A percentile compares a stretch with the other conserved stretches of the same genome.
Evolutionary conservation across 2,113 vertebrate genomes (phyloP).

Genomic region (Morphnarchus princeps): DNA sequence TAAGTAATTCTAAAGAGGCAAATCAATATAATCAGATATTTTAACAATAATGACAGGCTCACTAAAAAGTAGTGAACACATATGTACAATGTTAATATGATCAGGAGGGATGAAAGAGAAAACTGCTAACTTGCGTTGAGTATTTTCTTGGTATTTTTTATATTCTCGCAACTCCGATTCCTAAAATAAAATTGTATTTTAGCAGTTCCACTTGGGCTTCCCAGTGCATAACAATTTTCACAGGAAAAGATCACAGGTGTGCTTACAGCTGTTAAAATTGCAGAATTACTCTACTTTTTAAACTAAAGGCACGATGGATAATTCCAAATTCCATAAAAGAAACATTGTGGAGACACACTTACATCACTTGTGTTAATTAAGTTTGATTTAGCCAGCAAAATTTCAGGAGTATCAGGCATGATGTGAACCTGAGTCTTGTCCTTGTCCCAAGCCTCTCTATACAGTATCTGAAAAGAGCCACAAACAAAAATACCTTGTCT

Average conservation of each 20-base stretch:
- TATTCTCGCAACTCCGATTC: not conserved
- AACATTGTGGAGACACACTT: not conserved
- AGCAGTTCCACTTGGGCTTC: not conserved
- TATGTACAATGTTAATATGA: not conserved
- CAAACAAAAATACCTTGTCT: not conserved
- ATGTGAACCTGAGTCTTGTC: conserved; percentile 80
- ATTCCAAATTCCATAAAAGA: not conserved
- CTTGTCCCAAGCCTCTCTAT: conserved; percentile 80
- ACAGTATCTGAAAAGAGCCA: conserved; percentile 69
- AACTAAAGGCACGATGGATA: not conserved
- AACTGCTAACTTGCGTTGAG: not conserved
- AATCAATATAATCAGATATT: not conserved
- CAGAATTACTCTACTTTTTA: not conserved
- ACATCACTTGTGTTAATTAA: conserved; percentile 85
- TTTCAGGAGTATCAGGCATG: conserved; percentile 82
- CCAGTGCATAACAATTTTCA: not conserved
- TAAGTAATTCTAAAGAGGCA: not conserved
- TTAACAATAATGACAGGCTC: not conserved
- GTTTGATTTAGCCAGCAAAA: conserved; percentile 80
- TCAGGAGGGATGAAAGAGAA: not conserved
- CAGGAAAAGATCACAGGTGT: not conserved
- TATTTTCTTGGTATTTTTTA: not conserved
- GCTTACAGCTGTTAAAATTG: not conserved
- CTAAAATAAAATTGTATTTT: not conserved
- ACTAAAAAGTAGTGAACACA: not conserved